Evolutionary conservation across 2,113 vertebrate species (phyloP).

Genomic region (Phyllopteryx taeniolatus): DNA sequence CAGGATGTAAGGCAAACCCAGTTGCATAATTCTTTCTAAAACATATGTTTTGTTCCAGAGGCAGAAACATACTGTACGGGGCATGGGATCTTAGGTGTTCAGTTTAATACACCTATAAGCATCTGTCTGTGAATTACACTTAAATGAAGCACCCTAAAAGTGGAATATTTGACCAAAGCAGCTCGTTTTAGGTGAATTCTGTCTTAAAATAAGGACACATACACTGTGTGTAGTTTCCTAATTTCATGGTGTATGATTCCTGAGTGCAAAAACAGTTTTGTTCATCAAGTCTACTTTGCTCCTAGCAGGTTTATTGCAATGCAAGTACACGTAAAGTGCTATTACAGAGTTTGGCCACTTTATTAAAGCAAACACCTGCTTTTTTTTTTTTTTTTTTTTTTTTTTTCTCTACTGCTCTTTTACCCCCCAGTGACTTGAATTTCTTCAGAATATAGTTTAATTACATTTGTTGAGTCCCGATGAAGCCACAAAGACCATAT

Average conservation of each 20-base stretch:
- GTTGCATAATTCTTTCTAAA: no score
- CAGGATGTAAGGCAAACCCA: no score
- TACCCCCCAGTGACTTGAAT: neutral
- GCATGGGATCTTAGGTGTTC: neutral
- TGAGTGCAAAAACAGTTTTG: neutral
- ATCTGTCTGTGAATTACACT: neutral
- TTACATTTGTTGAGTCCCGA: neutral
- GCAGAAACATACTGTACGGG: neutral
- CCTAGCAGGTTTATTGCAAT: neutral
- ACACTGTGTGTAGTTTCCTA: neutral
- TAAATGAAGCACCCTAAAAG: neutral
- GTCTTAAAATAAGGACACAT: neutral
- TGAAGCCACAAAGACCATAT: neutral
- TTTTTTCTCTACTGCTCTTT: neutral
- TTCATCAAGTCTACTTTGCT: neutral
- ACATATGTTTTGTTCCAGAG: no score
- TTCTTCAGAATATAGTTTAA: neutral
- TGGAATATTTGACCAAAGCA: neutral
- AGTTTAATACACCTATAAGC: neutral
- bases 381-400: neutral
- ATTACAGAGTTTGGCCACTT: neutral
- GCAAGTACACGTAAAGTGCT: neutral
- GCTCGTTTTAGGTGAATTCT: neutral
- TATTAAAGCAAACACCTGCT: neutral
- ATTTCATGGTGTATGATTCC: neutral